A percentile compares a stretch with the other conserved stretches of the same genome.
Conservation (phyloP, 2,797 vertebrate genomes). For the Pristis pectinata region DNA sequence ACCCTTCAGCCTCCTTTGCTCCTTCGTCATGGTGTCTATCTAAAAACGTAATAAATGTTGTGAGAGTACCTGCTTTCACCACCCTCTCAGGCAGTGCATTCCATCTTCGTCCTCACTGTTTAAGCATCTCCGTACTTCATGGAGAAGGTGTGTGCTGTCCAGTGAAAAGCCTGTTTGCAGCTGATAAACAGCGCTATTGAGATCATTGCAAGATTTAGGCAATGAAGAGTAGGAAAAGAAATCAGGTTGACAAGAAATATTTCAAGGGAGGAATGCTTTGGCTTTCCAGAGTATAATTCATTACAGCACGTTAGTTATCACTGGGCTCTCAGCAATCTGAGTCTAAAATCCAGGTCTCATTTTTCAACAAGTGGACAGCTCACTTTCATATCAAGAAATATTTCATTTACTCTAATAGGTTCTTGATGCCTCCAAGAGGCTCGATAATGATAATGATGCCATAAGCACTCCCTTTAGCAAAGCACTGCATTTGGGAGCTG, state of each 20-base stretch:
- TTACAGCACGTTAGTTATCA: background rate
- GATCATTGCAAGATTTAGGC: background rate
- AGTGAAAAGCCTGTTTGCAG: background rate
- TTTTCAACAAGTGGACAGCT: constrained; percentile 12
- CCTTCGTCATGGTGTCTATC: too few relatives aligned
- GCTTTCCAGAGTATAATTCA: constrained; percentile 10
- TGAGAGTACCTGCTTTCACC: too few relatives aligned
- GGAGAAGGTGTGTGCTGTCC: background rate
- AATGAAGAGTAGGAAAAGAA: background rate
- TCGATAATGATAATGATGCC: background rate
- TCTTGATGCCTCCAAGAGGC: background rate
- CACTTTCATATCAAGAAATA: background rate
- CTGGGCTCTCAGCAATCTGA: background rate
- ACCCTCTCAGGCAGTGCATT: too few relatives aligned
- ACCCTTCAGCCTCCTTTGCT: too few relatives aligned
- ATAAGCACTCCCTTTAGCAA: background rate
- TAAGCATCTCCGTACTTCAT: background rate
- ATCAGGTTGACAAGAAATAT: background rate
- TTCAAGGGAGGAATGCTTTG: constrained; percentile 7
- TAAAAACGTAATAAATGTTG: too few relatives aligned
- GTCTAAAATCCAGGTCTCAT: background rate
- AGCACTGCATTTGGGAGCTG: background rate
- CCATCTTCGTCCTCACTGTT: background rate
- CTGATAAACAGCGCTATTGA: background rate
- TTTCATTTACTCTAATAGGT: constrained; percentile 16